Evolutionary conservation across 1,140 invertebrate species (phyloP), one percentile per base, ranked within the genome.

Genomic region (Trigoniulus corallinus): DNA sequence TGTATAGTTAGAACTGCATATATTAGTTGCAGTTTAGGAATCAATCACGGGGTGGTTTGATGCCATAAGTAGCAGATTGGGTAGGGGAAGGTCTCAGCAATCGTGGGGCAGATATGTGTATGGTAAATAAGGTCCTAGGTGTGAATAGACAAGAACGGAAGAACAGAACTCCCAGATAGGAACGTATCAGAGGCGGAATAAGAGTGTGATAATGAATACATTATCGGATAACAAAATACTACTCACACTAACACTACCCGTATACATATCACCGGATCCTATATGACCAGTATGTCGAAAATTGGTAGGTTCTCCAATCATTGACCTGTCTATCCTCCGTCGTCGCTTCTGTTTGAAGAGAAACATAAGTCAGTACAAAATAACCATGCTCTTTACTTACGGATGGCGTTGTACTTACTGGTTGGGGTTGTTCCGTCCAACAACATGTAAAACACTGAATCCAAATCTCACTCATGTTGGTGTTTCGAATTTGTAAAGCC

Each of bases 261-360:
- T 24, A 58, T 82, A 80, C 45, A 84, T 73, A 64, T 92, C 88
- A 22, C 80, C 80, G n/a, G 84, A 85, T n/a, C 88, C 75, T 60
- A 87, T 82, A 63, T 89, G 85, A 48, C 79, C 85, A n/a, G 87
- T 89, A 62, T 93, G 88, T 53, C 84, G 79, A 64, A 93, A 93
- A 67, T 93, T 86, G 51, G 85, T 91, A 3, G 88, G 88, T 49
- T 78, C 77, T 47, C 88, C 83, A 60, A 93, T 93, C 87, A 91
- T 91, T 39, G 84, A 86, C 27, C 86, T 73, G 66, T 93, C 88
- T 71, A 93, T 88, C 67, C 81, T 78, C 56, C 78, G 65, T 56
- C 81, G 70, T 50, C 75, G 72, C 51, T 69, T 72, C 56, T 75
- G 70, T 7, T 54, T n/a, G n/a, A n/a, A 61, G 27, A 27, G 29